These are phyloP conservation scores for Sus cebifrons DNA, from an alignment of 2,797 vertebrate species.

Conservation along the genomic window DNA sequence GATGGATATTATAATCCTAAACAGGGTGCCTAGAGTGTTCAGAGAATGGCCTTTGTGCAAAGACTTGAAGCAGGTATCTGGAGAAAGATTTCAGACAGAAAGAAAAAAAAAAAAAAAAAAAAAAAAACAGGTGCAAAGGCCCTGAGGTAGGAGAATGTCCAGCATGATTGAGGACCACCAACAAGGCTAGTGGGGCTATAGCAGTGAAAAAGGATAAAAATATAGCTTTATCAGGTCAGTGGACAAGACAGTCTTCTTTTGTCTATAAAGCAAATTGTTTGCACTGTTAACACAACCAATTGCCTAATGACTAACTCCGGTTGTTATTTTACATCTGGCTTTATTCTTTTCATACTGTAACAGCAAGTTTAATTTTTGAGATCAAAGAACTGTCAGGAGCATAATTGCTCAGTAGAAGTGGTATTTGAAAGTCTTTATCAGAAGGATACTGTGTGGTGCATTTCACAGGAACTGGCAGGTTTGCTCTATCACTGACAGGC, in stretches of 20 bases:
- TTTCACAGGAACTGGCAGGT: constrained; percentile 48
- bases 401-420: constrained; percentile 70
- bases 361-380: constrained; percentile 70
- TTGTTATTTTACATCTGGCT: constrained; percentile 74
- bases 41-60: background rate
- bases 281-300: background rate
- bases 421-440: constrained; percentile 75
- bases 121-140: background rate
- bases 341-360: constrained; percentile 76
- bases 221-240: background rate
- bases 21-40: background rate
- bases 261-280: background rate
- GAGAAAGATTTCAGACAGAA: background rate
- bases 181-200: background rate
- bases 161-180: rapidly evolving
- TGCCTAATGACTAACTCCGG: constrained; percentile 73
- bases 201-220: background rate
- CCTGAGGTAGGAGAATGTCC: background rate
- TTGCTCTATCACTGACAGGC: background rate
- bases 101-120: background rate
- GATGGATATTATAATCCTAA: background rate
- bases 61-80: background rate
- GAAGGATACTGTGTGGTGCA: constrained; percentile 24
- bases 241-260: background rate
- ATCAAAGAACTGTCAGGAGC: constrained; percentile 79